Conservation (phyloP, 2,113 vertebrate genomes). For the Calyptomena viridis region DNA sequence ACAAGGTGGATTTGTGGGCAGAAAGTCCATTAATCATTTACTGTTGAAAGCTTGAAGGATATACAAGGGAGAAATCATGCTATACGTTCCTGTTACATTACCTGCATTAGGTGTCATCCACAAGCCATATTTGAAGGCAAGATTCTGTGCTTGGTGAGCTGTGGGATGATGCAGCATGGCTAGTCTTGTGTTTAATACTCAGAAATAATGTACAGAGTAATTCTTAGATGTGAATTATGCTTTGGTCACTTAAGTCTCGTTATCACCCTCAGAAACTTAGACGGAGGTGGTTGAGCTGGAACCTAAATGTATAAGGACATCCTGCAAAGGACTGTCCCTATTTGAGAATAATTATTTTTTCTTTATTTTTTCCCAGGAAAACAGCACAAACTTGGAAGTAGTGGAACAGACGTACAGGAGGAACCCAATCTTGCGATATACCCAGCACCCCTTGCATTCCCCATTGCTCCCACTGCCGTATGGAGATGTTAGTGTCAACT, state of each 20-base stretch:
- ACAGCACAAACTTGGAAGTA: conserved; percentile 85
- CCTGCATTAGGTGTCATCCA: not conserved
- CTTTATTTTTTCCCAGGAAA: conserved; percentile 73
- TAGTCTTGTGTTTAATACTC: not conserved
- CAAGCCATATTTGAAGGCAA: not conserved
- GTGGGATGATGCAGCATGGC: not conserved
- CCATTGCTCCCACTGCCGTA: conserved; percentile 88
- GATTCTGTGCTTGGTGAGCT: not conserved
- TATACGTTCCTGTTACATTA: not conserved
- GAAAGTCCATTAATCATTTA: not conserved
- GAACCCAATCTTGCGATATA: conserved; percentile 91
- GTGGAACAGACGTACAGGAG: conserved; percentile 90
- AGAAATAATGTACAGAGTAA: not conserved
- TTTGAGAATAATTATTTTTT: not conserved
- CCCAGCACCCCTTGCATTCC: conserved; percentile 89
- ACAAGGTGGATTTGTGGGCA: not conserved
- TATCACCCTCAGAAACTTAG: not conserved
- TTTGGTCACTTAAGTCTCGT: not conserved
- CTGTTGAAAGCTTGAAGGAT: not conserved
- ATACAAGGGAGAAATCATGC: not conserved
- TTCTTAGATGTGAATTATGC: not conserved
- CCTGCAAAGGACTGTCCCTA: not conserved
- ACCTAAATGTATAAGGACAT: not conserved
- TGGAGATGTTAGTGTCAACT: conserved; percentile 81
- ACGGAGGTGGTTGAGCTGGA: not conserved